Evolutionary conservation across 2,113 vertebrate genomes (phyloP).

Genomic region (Ctenomys sociabilis): DNA sequence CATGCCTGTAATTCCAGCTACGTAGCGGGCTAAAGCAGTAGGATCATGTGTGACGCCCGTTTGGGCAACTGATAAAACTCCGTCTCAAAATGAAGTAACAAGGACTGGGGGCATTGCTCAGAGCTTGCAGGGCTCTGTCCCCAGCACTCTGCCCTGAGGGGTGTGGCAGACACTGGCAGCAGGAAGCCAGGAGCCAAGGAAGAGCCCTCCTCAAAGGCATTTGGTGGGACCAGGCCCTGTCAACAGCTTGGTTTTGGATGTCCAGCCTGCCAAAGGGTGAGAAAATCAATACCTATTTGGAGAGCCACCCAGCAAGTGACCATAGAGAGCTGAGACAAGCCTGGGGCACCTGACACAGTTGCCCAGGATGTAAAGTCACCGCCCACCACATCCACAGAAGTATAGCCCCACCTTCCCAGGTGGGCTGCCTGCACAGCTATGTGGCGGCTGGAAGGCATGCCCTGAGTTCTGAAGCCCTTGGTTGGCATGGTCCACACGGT

Average conservation of each 20-base stretch:
- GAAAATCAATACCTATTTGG: too few species aligned
- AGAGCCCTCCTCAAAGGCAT: fast-evolving
- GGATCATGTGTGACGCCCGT: neutral
- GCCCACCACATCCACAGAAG: fast-evolving
- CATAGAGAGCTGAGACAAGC: fast-evolving
- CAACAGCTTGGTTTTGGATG: fast-evolving
- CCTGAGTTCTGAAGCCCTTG: fast-evolving
- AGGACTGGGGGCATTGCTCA: neutral
- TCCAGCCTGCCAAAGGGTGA: neutral
- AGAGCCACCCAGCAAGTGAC: neutral
- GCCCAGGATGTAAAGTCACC: fast-evolving
- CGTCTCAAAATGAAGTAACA: neutral
- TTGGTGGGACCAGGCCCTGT: fast-evolving
- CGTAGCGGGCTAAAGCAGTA: neutral
- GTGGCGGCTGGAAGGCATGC: fast-evolving
- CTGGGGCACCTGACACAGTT: neutral
- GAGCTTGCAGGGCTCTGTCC: neutral
- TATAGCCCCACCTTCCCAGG: too few species aligned
- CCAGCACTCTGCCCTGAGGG: fast-evolving
- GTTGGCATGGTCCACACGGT: fast-evolving
- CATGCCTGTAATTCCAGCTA: neutral
- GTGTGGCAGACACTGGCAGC: too few species aligned
- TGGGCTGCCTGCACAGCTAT: fast-evolving
- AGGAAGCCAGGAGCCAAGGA: neutral
- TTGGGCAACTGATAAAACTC: neutral